Percentiles rank a stretch among this genome's conserved stretches.
Conservation (phyloP, 1,140 invertebrate genomes). For the Bombyx mandarina region DNA sequence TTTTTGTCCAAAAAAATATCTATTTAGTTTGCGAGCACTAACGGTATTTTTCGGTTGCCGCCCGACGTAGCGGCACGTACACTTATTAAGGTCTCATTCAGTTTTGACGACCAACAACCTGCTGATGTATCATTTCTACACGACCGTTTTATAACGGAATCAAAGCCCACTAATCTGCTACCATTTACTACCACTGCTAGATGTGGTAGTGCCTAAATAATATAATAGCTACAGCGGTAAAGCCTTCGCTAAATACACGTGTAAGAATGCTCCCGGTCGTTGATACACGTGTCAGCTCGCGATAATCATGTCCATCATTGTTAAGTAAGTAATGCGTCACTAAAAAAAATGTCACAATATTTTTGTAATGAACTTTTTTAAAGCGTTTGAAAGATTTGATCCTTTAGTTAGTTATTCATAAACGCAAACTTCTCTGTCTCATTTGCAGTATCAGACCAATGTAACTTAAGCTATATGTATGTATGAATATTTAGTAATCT, state of each 20-base stretch:
- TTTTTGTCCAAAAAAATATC: conserved; percentile 61
- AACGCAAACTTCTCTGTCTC: no score
- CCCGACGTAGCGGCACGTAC: conserved; percentile 27
- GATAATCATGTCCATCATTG: conserved; percentile 20
- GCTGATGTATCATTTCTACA: conserved; percentile 2
- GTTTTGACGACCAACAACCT: conserved; percentile 14
- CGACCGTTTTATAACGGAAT: not conserved
- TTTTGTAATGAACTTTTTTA: no score
- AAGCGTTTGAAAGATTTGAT: no score
- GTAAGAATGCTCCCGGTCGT: not conserved
- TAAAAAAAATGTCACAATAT: no score
- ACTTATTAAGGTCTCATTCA: conserved; percentile 29
- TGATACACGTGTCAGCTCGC: conserved; percentile 18
- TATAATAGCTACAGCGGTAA: not conserved
- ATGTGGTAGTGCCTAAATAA: not conserved
- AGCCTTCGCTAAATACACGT: conserved; percentile 12
- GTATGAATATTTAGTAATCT: no score
- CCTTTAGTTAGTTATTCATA: no score
- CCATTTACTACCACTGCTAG: not conserved
- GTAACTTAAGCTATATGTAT: no score
- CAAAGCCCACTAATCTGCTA: not conserved
- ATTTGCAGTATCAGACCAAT: no score
- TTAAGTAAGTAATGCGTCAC: conserved; percentile 7
- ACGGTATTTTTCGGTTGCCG: conserved; percentile 40
- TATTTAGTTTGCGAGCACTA: conserved; percentile 58